These are phyloP conservation scores for Cryptomyrus ogoouensis DNA, from an alignment of 2,113 vertebrate genomes.

Conservation along the genomic window DNA sequence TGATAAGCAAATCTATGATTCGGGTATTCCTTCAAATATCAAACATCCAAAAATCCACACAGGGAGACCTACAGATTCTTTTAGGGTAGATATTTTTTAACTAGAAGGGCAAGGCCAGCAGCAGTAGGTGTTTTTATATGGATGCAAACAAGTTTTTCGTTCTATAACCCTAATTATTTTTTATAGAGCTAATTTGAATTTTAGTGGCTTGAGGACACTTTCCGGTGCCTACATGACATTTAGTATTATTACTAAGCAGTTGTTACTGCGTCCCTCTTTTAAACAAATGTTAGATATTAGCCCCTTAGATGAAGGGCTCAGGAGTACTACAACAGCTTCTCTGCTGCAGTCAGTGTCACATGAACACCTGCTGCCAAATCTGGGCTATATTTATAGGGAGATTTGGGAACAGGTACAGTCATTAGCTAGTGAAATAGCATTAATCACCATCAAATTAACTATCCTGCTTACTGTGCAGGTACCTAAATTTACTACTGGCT, in stretches of 20 bases:
- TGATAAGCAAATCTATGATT: neutral
- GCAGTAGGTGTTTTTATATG: neutral
- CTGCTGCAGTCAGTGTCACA: neutral
- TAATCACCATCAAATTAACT: neutral
- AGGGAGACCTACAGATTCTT: neutral
- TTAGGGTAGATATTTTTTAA: neutral
- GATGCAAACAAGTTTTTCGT: neutral
- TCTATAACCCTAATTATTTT: neutral
- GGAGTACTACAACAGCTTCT: neutral
- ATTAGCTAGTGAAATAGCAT: neutral
- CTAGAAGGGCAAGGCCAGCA: neutral
- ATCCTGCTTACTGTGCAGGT: neutral
- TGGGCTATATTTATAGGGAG: neutral
- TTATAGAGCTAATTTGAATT: neutral
- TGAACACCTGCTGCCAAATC: neutral
- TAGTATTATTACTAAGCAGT: neutral
- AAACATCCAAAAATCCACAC: neutral
- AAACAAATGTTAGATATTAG: neutral
- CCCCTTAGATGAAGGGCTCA: neutral
- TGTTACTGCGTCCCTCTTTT: neutral
- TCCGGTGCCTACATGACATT: neutral
- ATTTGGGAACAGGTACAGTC: neutral
- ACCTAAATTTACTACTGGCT: neutral
- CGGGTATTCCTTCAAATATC: neutral
- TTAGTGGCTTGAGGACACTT: neutral